These are phyloP conservation scores for Melanostigma gelatinosum DNA, from an alignment of 2,113 vertebrate genomes.

Conservation along the genomic window DNA sequence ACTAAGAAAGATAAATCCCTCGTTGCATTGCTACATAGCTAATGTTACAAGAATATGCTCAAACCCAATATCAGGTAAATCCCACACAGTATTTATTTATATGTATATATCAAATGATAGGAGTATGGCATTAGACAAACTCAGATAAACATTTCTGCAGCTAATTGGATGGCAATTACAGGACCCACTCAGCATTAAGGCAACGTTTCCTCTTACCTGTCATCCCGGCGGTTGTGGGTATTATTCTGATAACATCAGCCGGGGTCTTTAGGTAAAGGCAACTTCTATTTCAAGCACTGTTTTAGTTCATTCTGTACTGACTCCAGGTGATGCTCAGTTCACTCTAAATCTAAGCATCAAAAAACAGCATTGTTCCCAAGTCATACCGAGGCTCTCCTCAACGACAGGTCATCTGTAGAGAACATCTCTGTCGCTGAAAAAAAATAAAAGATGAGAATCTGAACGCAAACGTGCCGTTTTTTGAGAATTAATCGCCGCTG, in stretches of 20 bases:
- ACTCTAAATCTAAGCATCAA: slow-evolving; percentile 27
- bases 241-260: slow-evolving; percentile 40
- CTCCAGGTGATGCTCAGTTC: slow-evolving; percentile 40
- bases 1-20: slow-evolving; percentile 66
- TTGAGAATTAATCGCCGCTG: slow-evolving; percentile 23
- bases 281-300: slow-evolving; percentile 56
- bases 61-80: slow-evolving; percentile 74
- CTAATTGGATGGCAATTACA: slow-evolving; percentile 41
- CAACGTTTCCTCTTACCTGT: slow-evolving; percentile 50
- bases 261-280: slow-evolving; percentile 46
- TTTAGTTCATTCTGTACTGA: slow-evolving; percentile 27
- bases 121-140: slow-evolving; percentile 44
- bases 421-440: slow-evolving; percentile 26
- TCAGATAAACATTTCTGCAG: slow-evolving; percentile 50
- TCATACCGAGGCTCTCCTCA: slow-evolving; percentile 15
- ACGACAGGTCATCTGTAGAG: slow-evolving; percentile 11
- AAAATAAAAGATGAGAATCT: slow-evolving; percentile 31
- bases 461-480: slow-evolving; percentile 61
- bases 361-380: slow-evolving; percentile 33
- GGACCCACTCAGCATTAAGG: slow-evolving; percentile 61
- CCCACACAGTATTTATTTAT: slow-evolving; percentile 56
- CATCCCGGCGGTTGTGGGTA: slow-evolving; percentile 38
- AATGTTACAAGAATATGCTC: slow-evolving; percentile 68
- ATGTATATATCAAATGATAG: slow-evolving; percentile 61
- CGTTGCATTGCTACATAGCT: slow-evolving; percentile 72